Evolutionary conservation across 30 jellyfish, hydroid and myxozoan species (phyloP).

Genomic region (Calvadosia cruxmelitensis): DNA sequence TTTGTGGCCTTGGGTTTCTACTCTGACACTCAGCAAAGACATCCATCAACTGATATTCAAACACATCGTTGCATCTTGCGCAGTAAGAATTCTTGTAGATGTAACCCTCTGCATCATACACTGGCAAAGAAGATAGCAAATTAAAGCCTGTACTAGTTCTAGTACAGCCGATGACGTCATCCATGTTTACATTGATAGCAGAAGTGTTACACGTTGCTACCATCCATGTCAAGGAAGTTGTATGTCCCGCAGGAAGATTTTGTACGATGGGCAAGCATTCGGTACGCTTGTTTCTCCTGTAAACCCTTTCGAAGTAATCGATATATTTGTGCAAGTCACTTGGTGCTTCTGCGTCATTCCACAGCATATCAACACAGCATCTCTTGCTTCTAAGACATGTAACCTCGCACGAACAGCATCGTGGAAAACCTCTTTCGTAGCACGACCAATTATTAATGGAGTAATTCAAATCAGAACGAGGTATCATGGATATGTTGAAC

Average conservation of each 20-base stretch:
- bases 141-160: neutral
- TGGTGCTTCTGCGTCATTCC: neutral
- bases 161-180: neutral
- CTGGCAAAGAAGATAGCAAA: neutral
- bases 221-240: neutral
- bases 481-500: too few relatives aligned
- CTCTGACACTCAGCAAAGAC: neutral
- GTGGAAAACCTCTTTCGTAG: too few relatives aligned
- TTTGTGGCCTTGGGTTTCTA: neutral
- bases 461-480: too few relatives aligned
- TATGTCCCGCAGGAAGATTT: neutral
- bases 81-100: constrained; percentile 1
- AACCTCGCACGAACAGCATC: constrained; percentile 2
- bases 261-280: neutral
- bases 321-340: neutral
- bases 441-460: too few relatives aligned
- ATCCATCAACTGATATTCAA: neutral
- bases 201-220: neutral
- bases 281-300: neutral
- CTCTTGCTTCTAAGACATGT: neutral
- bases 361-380: neutral
- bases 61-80: neutral
- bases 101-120: neutral
- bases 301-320: neutral
- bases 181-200: neutral